Evolutionary conservation across 2,888 invertebrate genomes (phyloP), one percentile per base, ranked within the genome.

Genomic region (Platerodrilus igneus): DNA sequence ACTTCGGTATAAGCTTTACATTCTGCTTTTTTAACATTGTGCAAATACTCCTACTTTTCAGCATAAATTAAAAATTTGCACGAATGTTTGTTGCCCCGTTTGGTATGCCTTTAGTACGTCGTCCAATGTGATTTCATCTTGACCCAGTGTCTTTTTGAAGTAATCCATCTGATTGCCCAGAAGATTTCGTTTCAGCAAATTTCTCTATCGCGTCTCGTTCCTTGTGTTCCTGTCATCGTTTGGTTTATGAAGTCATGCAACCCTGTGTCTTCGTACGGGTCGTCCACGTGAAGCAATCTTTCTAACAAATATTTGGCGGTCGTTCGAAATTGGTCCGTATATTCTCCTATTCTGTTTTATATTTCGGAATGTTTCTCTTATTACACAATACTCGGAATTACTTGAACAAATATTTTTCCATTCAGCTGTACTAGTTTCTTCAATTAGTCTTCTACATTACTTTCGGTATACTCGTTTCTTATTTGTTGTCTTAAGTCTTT

Each of bases 331-430:
- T n/a, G n/a, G n/a, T n/a, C n/a, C n/a, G n/a, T n/a, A 18, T 7
- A 36, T 36, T 18, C 36, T 25, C 11, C 15, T 11, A 6, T 34
- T 37, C 1, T 19, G 11, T 2, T 14, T 6, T 11, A 34, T 13
- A 1, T 31, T 22, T 5, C 25, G 23, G 4, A 40, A 47, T 5
- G 40, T 34, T 3, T 21, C 11, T 3, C 43, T 27, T 40, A 37
- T 44, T 8, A 43, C 40, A 13, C 44, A 36, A 2, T 23, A 23
- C 1, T 10, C 33, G 4, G 27, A 19, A 1, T 15, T 31, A 14
- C 22, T 18, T 1, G 16, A 25, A 8, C 39, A 34, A 16, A 44
- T n/a, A 40, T 43, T 31, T 10, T 34, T 36, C 33, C 30, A 39
- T 6, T 38, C 34, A 4, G 22, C 13, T 2, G 30, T 11, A 14